Conservation (phyloP, 2,888 invertebrate genomes). For the Athalia cordata region DNA sequence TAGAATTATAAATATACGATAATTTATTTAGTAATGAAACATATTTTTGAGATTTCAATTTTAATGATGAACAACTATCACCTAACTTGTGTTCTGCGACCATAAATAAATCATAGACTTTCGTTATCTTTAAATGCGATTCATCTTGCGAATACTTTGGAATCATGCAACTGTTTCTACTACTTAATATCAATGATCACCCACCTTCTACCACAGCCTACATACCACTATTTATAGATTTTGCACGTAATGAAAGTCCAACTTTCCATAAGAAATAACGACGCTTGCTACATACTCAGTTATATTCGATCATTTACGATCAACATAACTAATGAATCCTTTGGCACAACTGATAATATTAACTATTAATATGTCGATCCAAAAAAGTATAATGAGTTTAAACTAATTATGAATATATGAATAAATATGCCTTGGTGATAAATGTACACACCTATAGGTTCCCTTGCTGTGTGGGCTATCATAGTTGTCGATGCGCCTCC, state of each 20-base stretch:
- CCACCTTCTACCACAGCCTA: not conserved
- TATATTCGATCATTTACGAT: not conserved
- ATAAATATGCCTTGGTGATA: not conserved
- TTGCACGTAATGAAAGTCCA: conserved; percentile 1
- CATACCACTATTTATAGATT: not conserved
- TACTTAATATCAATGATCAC: conserved; percentile 7
- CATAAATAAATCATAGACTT: not conserved
- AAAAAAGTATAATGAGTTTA: not conserved
- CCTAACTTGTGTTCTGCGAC: not conserved
- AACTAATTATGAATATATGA: not conserved
- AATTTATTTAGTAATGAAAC: no score
- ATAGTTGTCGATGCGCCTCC: conserved; percentile 81
- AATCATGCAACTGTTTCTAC: conserved; percentile 18
- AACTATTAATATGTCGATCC: no score
- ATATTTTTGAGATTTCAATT: no score
- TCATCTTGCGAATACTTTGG: not conserved
- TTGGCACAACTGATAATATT: no score
- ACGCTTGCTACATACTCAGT: not conserved
- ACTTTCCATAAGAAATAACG: not conserved
- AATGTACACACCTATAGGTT: conserved; percentile 78
- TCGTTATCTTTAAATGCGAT: not conserved
- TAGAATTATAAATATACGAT: no score
- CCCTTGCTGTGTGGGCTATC: conserved; percentile 77
- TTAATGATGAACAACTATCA: not conserved
- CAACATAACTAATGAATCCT: not conserved